A percentile compares a stretch with the other conserved stretches of the same genome.
These are phyloP conservation scores for Danaus chrysippus DNA, from an alignment of 2,888 invertebrate species.

Conservation along the genomic window DNA sequence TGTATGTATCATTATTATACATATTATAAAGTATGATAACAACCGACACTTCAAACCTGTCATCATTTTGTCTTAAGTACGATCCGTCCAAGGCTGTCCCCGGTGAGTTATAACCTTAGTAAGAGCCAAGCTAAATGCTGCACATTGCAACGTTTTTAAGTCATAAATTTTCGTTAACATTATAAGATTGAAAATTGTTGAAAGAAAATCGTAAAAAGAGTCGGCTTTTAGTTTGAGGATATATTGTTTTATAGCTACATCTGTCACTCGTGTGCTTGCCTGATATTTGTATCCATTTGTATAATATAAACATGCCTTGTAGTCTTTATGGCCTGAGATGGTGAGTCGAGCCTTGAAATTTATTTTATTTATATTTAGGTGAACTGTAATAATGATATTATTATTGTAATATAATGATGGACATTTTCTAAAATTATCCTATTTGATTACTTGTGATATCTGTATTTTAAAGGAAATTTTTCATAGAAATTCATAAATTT, in stretches of 20 bases:
- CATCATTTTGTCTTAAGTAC: conserved; percentile 45
- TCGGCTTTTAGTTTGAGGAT: too few species aligned
- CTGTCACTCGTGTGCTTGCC: conserved; percentile 23
- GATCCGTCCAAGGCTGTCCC: conserved; percentile 61
- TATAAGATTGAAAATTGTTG: too few species aligned
- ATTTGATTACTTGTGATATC: conserved; percentile 20
- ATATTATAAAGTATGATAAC: conserved; percentile 18
- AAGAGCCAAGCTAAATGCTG: too few species aligned
- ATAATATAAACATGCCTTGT: neutral
- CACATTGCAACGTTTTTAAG: too few species aligned
- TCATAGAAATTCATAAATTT: conserved; percentile 15
- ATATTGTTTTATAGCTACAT: conserved; percentile 16
- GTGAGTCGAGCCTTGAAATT: conserved; percentile 2
- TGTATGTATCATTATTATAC: conserved; percentile 10
- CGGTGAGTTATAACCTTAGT: conserved; percentile 22
- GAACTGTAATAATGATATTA: conserved; percentile 15
- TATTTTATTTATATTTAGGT: neutral
- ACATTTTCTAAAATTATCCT: conserved; percentile 19
- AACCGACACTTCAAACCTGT: conserved; percentile 19
- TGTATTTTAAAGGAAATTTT: conserved; percentile 19
- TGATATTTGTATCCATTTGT: conserved; percentile 13
- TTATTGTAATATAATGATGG: conserved; percentile 11
- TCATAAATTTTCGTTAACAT: too few species aligned
- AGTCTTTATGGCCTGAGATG: conserved; percentile 3
- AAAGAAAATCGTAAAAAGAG: too few species aligned